phyloP scores from a whole-genome alignment of 2,888 invertebrate genomes.

The Sinotaia quadrata region DNA sequence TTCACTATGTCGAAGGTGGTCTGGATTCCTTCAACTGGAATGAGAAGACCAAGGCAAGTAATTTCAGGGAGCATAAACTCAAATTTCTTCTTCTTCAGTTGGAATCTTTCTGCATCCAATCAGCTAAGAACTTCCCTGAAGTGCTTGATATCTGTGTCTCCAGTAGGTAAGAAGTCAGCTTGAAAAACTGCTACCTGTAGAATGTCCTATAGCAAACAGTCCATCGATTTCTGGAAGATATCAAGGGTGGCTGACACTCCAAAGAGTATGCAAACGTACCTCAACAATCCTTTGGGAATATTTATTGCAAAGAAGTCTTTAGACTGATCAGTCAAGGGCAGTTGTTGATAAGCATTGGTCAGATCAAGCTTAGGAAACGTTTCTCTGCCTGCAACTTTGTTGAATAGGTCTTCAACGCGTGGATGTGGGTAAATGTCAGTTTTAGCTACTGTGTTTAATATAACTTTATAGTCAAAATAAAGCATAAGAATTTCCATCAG shows the following conservation, averaged over 20 bases:
- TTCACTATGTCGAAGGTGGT: slow-evolving; percentile 15
- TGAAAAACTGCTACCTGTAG: slow-evolving; percentile 13
- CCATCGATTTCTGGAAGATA: slow-evolving; percentile 25
- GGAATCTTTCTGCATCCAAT: slow-evolving; percentile 36
- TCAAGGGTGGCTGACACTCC: slow-evolving; percentile 23
- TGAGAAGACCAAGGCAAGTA: slow-evolving; percentile 7
- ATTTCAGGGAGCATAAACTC: slow-evolving; percentile 42
- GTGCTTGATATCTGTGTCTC: background rate
- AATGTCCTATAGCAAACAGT: slow-evolving; percentile 9
- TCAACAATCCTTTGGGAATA: slow-evolving; percentile 19
- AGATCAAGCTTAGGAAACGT: slow-evolving; percentile 19
- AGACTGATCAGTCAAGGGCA: slow-evolving; percentile 18
- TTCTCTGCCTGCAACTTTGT: slow-evolving; percentile 2
- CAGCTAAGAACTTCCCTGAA: background rate
- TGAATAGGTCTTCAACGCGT: slow-evolving; percentile 20
- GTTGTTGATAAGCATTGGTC: slow-evolving; percentile 18
- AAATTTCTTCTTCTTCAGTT: slow-evolving; percentile 43
- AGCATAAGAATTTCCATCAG: no score
- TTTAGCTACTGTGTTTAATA: no score
- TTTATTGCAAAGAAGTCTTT: slow-evolving; percentile 22
- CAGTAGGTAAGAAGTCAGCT: no score
- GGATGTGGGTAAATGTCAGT: slow-evolving; percentile 17
- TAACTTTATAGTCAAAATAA: no score
- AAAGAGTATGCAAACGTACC: slow-evolving; percentile 16
- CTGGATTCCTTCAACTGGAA: slow-evolving; percentile 8